A percentile compares a stretch with the other conserved stretches of the same genome.
phyloP scores from a whole-genome alignment of 1,140 invertebrate genomes.

The Schlechtendalia chinensis region DNA sequence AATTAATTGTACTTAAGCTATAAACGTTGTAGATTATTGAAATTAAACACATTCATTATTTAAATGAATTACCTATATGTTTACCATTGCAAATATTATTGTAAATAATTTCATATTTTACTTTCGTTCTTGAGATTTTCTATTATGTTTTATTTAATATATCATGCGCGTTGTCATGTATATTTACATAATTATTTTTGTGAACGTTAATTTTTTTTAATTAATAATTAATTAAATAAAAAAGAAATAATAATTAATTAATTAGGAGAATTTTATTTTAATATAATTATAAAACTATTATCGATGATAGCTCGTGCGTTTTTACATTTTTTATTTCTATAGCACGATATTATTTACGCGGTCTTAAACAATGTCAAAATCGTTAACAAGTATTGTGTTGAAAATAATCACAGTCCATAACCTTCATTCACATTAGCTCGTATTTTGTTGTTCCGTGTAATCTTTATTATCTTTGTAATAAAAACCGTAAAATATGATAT shows the following conservation, averaged over 20 bases:
- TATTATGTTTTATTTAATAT: too few relatives aligned
- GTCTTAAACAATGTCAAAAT: neutral
- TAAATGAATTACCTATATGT: too few relatives aligned
- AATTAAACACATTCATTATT: too few relatives aligned
- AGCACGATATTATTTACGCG: neutral
- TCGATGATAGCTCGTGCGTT: neutral
- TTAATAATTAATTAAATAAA: too few relatives aligned
- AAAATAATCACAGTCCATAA: neutral
- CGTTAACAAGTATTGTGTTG: neutral
- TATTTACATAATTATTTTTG: neutral
- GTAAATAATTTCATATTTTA: too few relatives aligned
- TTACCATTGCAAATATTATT: too few relatives aligned
- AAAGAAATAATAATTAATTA: too few relatives aligned
- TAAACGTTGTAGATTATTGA: too few relatives aligned
- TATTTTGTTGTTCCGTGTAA: slow-evolving; percentile 25
- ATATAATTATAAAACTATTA: neutral
- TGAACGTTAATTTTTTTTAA: neutral
- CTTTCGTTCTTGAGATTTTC: too few relatives aligned
- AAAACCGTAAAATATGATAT: slow-evolving; percentile 35
- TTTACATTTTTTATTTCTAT: neutral
- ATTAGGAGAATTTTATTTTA: neutral
- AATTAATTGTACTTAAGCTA: too few relatives aligned
- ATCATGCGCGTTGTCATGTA: too few relatives aligned
- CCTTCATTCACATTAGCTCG: slow-evolving; percentile 18
- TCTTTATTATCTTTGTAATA: slow-evolving; percentile 35